Evolutionary conservation across 2,113 vertebrate species (phyloP), one percentile per base, ranked within the genome.

Genomic region (Microcebus jonahi): DNA sequence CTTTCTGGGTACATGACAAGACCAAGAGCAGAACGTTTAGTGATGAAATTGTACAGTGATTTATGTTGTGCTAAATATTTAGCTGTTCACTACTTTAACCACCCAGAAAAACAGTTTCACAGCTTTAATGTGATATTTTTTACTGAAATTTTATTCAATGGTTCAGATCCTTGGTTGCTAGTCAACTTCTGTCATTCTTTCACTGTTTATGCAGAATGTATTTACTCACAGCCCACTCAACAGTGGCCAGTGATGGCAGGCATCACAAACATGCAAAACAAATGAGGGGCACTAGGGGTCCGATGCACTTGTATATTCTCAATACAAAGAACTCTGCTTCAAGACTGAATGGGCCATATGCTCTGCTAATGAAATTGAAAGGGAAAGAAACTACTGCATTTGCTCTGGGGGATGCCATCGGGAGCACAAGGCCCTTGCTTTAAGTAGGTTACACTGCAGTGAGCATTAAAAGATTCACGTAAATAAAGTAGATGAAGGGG

Each of bases 321-420:
- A 29, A 25, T 29, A 68, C 13, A 10, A 31, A 50, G 3, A 70
- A 61, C 59, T 36, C 14, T 68, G 70, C 20, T 68, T 84, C 11
- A 50, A 36, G 15, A 61, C n/a, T 10, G 8, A 63, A 45, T 20
- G 34, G 7, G 3, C 2, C 2, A 0, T 8, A 45, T 20, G 42
- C 17, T 29, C 13, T 14, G 45, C 45, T n/a, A 29, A 42, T 6
- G 14, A 25, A 65, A 57, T 63, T 25, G 57, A 61, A 79, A 55
- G 5, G 42, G 34, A 36, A 53, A 88, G 21, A 79, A 94, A 42
- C 4, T 45, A 20, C 57, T 31, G 73, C 15, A 2, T 73, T 61
- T 17, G 34, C 36, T 70, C 8, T 29, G 42, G 42, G 31, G 14
- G n/a, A 13, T 31, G 10, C 21, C 81, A 39, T 1, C 45, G 12